phyloP scores from a whole-genome alignment of 2,888 invertebrate species.

The Protodeltote pygarga region DNA sequence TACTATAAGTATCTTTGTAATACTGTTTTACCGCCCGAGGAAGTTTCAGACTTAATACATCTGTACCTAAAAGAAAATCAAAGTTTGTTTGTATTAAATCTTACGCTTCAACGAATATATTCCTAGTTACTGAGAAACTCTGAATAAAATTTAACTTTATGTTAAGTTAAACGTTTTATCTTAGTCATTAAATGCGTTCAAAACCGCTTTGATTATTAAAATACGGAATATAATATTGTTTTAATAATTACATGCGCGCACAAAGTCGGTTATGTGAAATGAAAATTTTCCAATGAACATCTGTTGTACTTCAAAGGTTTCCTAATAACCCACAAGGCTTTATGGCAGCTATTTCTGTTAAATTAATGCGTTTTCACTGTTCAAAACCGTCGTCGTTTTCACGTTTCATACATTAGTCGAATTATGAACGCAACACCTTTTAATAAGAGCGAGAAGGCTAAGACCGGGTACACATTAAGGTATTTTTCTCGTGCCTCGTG shows the following conservation, averaged over 20 bases:
- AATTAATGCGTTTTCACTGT: slow-evolving; percentile 65
- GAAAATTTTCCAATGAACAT: slow-evolving; percentile 56
- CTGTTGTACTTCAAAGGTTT: slow-evolving; percentile 58
- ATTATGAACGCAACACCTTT: slow-evolving; percentile 56
- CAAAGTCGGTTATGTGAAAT: slow-evolving; percentile 36
- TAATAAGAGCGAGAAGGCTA: slow-evolving; percentile 36
- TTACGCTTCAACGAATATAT: too few species aligned
- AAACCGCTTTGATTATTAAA: slow-evolving; percentile 27
- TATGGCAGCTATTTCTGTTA: slow-evolving; percentile 56
- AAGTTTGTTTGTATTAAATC: too few species aligned
- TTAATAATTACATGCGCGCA: slow-evolving; percentile 41
- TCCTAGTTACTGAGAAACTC: neutral
- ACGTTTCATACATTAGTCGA: slow-evolving; percentile 54
- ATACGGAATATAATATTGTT: slow-evolving; percentile 22
- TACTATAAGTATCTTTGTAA: too few species aligned
- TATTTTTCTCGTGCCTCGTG: neutral
- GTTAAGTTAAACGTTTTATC: slow-evolving; percentile 6
- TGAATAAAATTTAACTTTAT: neutral
- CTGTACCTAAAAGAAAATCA: too few species aligned
- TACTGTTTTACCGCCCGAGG: too few species aligned
- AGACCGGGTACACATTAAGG: slow-evolving; percentile 22
- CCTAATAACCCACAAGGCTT: slow-evolving; percentile 50
- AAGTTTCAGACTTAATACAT: too few species aligned
- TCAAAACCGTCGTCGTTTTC: slow-evolving; percentile 52
- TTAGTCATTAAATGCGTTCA: slow-evolving; percentile 5